Base-by-base conservation (phyloP, 2,797 vertebrate species). In the Epinephelus awoara region DNA sequence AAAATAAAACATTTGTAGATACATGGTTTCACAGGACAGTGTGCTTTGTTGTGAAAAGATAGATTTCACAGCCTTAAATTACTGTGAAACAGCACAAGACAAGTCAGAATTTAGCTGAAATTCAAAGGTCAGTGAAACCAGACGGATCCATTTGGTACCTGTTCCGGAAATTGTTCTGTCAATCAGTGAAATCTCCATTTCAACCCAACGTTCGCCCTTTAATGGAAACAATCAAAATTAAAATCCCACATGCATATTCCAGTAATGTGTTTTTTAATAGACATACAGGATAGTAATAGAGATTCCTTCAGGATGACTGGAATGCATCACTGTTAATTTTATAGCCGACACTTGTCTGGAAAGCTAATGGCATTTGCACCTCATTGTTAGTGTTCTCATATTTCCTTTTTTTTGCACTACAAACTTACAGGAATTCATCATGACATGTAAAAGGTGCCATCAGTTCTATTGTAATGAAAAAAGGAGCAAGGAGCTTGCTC, bases 101-200 rank as follows among this genome's bases (percentile, higher is more conserved):
- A 23, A 62, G 38, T 54, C 23, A 27, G 18, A 59, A 2, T 17
- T 19, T n/a, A 9, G 11, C 40, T 34, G 40, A 25, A 34, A 56
- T 11, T 29, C 9, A 59, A 46, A 46, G 18, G 14, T 51, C 54
- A 21, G 23, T 72, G 17, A 29, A 17, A 29, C 6, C 38, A 44
- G 23, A 42, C 4, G 18, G 7, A 15, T 58, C 44, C 11, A 54
- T 55, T 64, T 49, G 50, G 15, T 59, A 64, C 21, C n/a, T 27
- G 8, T 23, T 59, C 11, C 14, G 0, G 38, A 59, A 46, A 67
- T 38, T 44, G 29, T 57, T 50, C 57, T 18, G 6, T 59, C 72
- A 40, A 21, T 74, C 51, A 63, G 42, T 25, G 19, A 23, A 23
- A 66, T 69, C 27, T 68, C 57, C 46, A n/a, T 75, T 63, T 59